Evolutionary conservation across 2,888 invertebrate species (phyloP).

Genomic region (Sarcophaga subvicina): DNA sequence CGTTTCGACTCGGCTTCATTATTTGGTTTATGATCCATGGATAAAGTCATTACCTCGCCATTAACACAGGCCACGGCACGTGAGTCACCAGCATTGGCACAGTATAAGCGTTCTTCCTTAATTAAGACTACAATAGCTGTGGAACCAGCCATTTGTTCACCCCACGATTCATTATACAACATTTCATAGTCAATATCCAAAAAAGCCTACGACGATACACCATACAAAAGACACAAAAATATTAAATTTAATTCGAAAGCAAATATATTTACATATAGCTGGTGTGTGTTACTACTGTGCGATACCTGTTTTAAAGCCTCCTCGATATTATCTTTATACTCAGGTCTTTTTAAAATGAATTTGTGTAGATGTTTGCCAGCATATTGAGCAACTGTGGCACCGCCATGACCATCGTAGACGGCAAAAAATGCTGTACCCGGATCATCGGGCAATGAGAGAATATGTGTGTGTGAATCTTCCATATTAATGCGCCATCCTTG

Average conservation of each 20-base stretch:
- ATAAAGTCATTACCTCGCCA: constrained; percentile 87
- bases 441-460: constrained; percentile 95
- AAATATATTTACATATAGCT: background rate
- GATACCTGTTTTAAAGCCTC: constrained; percentile 91
- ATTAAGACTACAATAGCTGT: constrained; percentile 94
- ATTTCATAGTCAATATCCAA: constrained; percentile 96
- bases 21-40: constrained; percentile 97
- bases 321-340: constrained; percentile 91
- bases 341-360: constrained; percentile 90
- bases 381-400: constrained; percentile 95
- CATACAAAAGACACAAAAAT: background rate
- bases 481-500: constrained; percentile 99
- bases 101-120: constrained; percentile 93
- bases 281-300: too few relatives aligned
- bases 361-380: constrained; percentile 98
- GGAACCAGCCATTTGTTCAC: constrained; percentile 96
- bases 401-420: constrained; percentile 90
- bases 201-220: constrained; percentile 85
- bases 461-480: constrained; percentile 99
- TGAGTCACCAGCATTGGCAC: constrained; percentile 99
- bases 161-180: constrained; percentile 92
- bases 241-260: background rate
- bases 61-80: constrained; percentile 94
- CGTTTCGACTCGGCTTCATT: constrained; percentile 93
- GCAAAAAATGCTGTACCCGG: constrained; percentile 97